Base-by-base conservation (phyloP, 2,113 vertebrate species). In the Myotis yumanensis region DNA sequence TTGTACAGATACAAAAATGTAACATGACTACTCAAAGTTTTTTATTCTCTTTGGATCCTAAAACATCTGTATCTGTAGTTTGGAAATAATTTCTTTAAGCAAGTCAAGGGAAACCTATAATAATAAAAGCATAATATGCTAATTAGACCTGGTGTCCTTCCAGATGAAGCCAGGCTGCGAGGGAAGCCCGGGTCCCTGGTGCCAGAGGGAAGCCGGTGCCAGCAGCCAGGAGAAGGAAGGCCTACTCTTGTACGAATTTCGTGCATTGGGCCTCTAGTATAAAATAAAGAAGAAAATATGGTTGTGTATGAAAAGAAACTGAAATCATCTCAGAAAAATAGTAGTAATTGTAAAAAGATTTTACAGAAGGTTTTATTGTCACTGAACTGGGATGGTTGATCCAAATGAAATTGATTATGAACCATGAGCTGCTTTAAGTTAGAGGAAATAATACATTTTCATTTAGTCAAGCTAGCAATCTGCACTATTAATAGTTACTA, bases 401-500 rank as follows among this genome's bases (percentile, higher is more conserved):
- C 57, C n/a, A 71, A 51, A 71, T 68, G 69, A 92, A 82, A 12
- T 14, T 85, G 71, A 54, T 66, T 57, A 40, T 86, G 52, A 87
- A 11, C 37, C 25, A 68, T 1, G 4, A 69, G 43, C 22, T 88
- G 16, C 20, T 75, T 95, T 54, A 54, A 15, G 32, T 69, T 59
- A 83, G 23, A 79, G 57, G 3, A 94, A 73, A 72, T 30, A 35
- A 88, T 57, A 52, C 11, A 89, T 92, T 90, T 90, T 94, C 79
- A 66, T 52, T 84, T 95, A 59, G 37, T 82, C 35, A 46, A 82
- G 23, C 32, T 77, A 59, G 17, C 3, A 30, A 69, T 40, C 30
- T 84, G 11, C 1, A 54, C 17, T 51, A 12, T 72, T 85, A 82
- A 37, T 43, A 80, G 35, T 85, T 77, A 69, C 11, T 86, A 73